Evolutionary conservation across 2,888 invertebrate genomes (phyloP).

Genomic region (Heterodera filipjevi): DNA sequence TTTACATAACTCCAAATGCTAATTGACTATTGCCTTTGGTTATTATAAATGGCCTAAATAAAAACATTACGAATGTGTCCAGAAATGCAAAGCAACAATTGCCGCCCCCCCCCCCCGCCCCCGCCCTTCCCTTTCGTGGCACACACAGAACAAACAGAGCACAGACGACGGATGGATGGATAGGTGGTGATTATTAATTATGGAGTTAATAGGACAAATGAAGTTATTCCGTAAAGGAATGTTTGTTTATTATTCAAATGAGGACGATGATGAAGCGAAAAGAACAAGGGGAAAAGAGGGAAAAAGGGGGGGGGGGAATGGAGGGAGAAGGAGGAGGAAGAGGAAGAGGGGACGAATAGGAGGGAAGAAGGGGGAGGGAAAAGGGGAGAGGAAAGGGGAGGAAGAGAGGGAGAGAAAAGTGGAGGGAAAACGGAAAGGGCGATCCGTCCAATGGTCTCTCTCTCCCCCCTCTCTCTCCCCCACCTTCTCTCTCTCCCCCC

Average conservation of each 20-base stretch:
- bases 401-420: too few species aligned
- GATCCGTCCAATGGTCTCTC: too few species aligned
- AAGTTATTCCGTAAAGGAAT: neutral
- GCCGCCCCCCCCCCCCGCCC: neutral
- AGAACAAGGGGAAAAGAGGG: neutral
- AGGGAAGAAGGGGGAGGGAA: too few species aligned
- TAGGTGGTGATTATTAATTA: constrained; percentile 14
- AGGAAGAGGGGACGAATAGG: too few species aligned
- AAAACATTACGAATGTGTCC: too few species aligned
- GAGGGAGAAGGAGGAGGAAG: too few species aligned
- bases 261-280: neutral
- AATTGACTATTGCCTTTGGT: neutral
- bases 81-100: neutral
- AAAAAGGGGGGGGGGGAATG: too few species aligned
- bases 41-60: neutral
- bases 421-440: too few species aligned
- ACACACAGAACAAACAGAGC: neutral
- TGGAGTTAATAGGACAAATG: constrained; percentile 11
- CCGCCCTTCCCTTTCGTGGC: neutral
- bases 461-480: too few species aligned
- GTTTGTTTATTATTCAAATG: neutral
- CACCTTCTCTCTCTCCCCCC: too few species aligned
- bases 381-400: too few species aligned
- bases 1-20: neutral
- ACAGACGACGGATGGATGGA: neutral